Percentiles rank a stretch among this genome's conserved stretches.
phyloP scores from a whole-genome alignment of 1,140 invertebrate genomes.

The Sarcophaga peregrina region DNA sequence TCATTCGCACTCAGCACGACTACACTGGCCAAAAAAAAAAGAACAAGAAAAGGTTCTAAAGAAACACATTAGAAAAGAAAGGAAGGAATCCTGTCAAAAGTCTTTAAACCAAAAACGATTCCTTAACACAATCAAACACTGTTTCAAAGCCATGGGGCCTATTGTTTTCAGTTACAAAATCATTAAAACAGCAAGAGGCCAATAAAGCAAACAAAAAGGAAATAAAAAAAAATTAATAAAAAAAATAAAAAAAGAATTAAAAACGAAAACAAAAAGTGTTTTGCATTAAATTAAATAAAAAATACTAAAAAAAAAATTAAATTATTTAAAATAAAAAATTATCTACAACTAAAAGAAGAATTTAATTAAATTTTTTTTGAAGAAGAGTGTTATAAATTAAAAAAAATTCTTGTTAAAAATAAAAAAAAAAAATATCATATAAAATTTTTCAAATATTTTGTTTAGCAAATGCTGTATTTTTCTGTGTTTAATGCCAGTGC shows the following conservation, averaged over 20 bases:
- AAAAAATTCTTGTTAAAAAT: background rate
- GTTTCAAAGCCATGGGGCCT: background rate
- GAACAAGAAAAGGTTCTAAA: background rate
- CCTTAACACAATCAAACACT: background rate
- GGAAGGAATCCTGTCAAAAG: background rate
- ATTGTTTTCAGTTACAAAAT: background rate
- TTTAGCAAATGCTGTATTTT: background rate
- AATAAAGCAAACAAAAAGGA: background rate
- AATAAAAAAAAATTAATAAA: background rate
- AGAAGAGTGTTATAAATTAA: background rate
- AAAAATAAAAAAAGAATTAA: too few relatives aligned
- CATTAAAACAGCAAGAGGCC: too few relatives aligned
- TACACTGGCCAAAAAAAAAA: background rate
- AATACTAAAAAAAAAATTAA: background rate
- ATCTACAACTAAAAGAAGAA: background rate
- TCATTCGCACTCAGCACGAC: too few relatives aligned
- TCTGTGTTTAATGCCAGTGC: background rate
- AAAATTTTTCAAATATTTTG: too few relatives aligned
- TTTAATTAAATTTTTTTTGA: too few relatives aligned
- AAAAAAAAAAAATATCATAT: background rate
- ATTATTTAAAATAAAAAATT: background rate
- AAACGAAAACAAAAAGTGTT: background rate
- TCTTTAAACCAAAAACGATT: background rate
- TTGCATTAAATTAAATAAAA: background rate
- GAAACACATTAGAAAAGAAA: background rate